Percentiles rank a stretch among this genome's conserved stretches.
These are phyloP conservation scores for Stercorarius parasiticus DNA, from an alignment of 2,113 vertebrate species.

Conservation along the genomic window DNA sequence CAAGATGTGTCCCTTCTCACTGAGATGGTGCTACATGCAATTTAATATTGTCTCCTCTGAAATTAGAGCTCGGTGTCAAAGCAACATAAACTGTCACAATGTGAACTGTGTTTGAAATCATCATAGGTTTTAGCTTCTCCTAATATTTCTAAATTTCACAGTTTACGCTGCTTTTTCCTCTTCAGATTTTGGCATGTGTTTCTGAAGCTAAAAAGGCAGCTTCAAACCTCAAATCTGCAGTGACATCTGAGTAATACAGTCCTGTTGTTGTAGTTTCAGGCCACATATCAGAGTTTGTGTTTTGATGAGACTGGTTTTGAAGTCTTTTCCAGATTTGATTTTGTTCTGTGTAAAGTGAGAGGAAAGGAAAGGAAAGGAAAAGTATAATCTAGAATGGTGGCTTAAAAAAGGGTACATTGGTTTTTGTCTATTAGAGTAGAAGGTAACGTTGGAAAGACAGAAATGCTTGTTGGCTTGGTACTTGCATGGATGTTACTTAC, in stretches of 20 bases:
- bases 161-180: not conserved
- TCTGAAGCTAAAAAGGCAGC: not conserved
- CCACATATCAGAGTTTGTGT: not conserved
- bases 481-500: not conserved
- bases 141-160: not conserved
- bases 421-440: not conserved
- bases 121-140: not conserved
- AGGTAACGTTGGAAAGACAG: not conserved
- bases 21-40: not conserved
- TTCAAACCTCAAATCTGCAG: not conserved
- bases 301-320: not conserved
- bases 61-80: not conserved
- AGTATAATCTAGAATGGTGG: not conserved
- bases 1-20: not conserved
- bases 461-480: not conserved
- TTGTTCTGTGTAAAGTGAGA: not conserved
- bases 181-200: not conserved
- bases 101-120: not conserved
- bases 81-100: not conserved
- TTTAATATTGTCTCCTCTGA: not conserved
- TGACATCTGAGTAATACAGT: not conserved
- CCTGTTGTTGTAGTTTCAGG: not conserved
- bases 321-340: not conserved
- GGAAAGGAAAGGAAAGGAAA: not conserved
- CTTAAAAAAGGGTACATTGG: not conserved